Base-by-base conservation (phyloP, 2,113 vertebrate species). In the Empidonax alnorum region DNA sequence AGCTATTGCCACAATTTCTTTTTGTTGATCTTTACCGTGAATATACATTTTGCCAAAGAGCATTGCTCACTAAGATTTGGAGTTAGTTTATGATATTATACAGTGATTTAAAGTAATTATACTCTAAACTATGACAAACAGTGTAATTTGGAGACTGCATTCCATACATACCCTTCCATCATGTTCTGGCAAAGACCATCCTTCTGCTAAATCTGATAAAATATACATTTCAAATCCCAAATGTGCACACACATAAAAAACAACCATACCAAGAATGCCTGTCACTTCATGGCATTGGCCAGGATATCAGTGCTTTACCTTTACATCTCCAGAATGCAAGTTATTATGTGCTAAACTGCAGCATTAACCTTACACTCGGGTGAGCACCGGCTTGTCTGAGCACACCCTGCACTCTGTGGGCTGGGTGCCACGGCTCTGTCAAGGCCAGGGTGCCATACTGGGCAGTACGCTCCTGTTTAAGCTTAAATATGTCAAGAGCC, bases 211-310 rank as follows among this genome's bases (percentile, higher is more conserved):
- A 80, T 84, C 86, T 90, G 86, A 62, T 86, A 52, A 89, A 94
- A 73, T 53, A 79, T 0, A 58, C 27, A 53, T 84, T 95, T 84
- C 55, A 66, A 71, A 84, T 81, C 50, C n/a, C 50, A 50, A 77
- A 66, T 84, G 61, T 46, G 44, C 39, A 22, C 41, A 22, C 0
- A 0, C 71, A 37, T 88, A 17, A 65, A 46, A 90, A 58, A 0
- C 72, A 74, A 14, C 55, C 25, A 2, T 69, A 12, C 55, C 1
- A 1, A 49, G 59, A 65, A 53, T 80, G 50, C 49, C 46, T 80
- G 24, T 62, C 2, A 0, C 55, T 65, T 62, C 1, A 0, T 46
- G 39, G 37, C 5, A 0, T 46, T 49, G 80, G 22, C 37, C 0
- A 0, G 59, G 50, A 3, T 50, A 18, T 37, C 0, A 0, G 20